A percentile compares a stretch with the other conserved stretches of the same genome.
Evolutionary conservation across 2,888 invertebrate genomes (phyloP).

Genomic region (Rosalia funebris): DNA sequence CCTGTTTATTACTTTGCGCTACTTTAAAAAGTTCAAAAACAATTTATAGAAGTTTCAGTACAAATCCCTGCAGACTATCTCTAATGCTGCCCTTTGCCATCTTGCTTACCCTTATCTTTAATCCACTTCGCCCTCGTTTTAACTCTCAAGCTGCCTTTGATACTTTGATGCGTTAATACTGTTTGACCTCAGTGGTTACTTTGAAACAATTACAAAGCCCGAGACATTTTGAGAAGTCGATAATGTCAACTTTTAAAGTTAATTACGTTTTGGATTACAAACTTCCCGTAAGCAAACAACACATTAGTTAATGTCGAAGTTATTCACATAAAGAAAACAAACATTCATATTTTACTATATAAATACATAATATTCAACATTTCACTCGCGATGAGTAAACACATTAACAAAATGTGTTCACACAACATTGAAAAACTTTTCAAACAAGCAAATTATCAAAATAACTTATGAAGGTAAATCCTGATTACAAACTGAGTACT

Average conservation of each 20-base stretch:
- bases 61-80: constrained; percentile 35
- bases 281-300: neutral
- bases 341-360: no score
- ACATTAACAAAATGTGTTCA: no score
- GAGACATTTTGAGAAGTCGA: constrained; percentile 1
- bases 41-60: constrained; percentile 35
- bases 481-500: no score
- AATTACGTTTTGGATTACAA: neutral
- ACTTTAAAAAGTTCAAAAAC: constrained; percentile 30
- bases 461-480: no score
- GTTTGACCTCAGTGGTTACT: constrained; percentile 34
- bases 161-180: constrained; percentile 37
- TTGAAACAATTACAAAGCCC: constrained; percentile 30
- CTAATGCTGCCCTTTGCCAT: constrained; percentile 37
- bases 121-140: constrained; percentile 38
- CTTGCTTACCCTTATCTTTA: constrained; percentile 40
- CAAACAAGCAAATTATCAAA: no score
- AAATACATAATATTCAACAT: no score
- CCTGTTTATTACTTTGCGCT: constrained; percentile 16
- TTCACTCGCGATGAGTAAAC: no score
- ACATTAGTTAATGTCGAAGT: no score
- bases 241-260: constrained; percentile 10
- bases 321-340: no score
- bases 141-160: constrained; percentile 33
- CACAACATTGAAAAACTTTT: no score